A percentile compares a stretch with the other conserved stretches of the same genome.
Conservation (phyloP, 2,113 vertebrate species). For the Actenoides hombroni region DNA sequence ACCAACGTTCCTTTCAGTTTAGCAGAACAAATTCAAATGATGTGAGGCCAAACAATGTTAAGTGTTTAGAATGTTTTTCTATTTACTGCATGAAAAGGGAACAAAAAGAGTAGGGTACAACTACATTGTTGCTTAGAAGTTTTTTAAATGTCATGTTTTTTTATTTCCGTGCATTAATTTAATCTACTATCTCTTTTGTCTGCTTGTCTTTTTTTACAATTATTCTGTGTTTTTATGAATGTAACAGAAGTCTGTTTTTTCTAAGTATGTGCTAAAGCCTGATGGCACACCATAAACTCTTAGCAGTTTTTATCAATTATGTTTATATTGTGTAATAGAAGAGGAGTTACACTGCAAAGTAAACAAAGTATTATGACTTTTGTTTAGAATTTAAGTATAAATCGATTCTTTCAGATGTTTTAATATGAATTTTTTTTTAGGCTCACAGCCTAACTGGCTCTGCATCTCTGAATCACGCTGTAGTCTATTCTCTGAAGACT, state of each 20-base stretch:
- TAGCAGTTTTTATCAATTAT: constrained; percentile 34
- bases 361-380: background rate
- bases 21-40: background rate
- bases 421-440: background rate
- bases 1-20: background rate
- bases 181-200: background rate
- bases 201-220: background rate
- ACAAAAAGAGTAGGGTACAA: background rate
- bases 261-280: constrained; percentile 31
- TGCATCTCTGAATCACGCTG: background rate
- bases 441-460: background rate
- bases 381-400: background rate
- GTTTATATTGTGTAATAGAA: constrained; percentile 11
- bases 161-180: background rate
- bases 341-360: background rate
- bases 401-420: constrained; percentile 1
- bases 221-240: constrained; percentile 4
- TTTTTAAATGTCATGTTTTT: background rate
- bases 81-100: background rate
- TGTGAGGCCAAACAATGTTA: background rate
- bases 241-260: background rate
- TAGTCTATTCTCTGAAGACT: background rate
- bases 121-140: background rate
- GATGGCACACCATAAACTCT: background rate
- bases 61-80: background rate